Evolutionary conservation across 2,888 invertebrate genomes (phyloP), one percentile per base, ranked within the genome.

Genomic region (Drosophila borborema): DNA sequence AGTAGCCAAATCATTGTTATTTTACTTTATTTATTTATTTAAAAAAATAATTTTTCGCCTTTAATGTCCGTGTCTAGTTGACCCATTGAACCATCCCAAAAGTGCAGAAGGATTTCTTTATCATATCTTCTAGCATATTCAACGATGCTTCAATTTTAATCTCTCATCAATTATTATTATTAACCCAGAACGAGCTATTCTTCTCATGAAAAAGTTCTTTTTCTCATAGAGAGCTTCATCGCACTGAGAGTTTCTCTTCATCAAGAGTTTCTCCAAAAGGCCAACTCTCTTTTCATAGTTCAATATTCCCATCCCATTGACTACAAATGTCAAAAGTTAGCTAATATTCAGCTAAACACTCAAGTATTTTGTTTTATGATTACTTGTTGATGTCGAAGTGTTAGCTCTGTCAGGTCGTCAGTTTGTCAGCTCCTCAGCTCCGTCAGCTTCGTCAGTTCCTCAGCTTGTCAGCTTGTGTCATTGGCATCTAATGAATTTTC

Each of bases 401-500:
- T 10, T n/a, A 20, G 31, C 45, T 23, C 23, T 36, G 34, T 55
- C 41, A 20, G 20, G 2, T 28, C 28, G 0, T 28, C 23, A 23
- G 23, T 3, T 23, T 4, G 4, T 28, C 28, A 28, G 28, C 28
- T 28, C 28, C 4, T 5, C 5, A 45, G 48, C 59, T 28, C 2
- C 20, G 28, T 28, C 28, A 28, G 28, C 28, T 20, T 28, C 5
- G 5, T 28, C 28, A 28, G 28, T 20, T 28, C 5, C 0, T 28
- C 28, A 28, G 28, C 6, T 28, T 1, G 5, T 28, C 6, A 45
- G 48, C 59, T 31, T 1, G 40, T 63, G 55, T 60, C 59, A 71
- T 62, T 65, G 31, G 38, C 7, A 14, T 49, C 41, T 58, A 23
- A 60, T 69, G 28, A 56, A 43, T 59, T 53, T 49, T 5, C 23